Evolutionary conservation across 2,113 vertebrate genomes (phyloP).

Genomic region (Eubucco bourcierii): DNA sequence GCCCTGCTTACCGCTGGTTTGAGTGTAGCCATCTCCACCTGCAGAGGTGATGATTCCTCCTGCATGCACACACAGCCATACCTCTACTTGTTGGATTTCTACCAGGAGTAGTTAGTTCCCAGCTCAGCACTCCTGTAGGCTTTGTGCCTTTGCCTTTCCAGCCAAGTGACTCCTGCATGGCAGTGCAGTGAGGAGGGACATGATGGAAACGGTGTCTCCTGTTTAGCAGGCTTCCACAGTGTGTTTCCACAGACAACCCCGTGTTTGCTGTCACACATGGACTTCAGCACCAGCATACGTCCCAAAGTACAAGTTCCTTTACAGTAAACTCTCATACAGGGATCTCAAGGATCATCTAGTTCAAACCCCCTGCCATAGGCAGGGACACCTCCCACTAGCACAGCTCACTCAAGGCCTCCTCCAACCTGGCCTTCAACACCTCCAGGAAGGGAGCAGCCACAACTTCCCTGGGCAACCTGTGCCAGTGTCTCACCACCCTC

Average conservation of each 20-base stretch:
- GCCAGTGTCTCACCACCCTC: too few species aligned
- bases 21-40: neutral
- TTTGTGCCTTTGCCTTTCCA: neutral
- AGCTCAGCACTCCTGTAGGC: fast-evolving
- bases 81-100: fast-evolving
- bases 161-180: fast-evolving
- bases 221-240: neutral
- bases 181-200: neutral
- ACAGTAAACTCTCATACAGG: neutral
- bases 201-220: neutral
- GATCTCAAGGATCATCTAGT: too few species aligned
- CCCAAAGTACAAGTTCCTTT: neutral
- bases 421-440: too few species aligned
- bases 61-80: neutral
- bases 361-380: too few species aligned
- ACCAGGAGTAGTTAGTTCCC: neutral
- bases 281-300: neutral
- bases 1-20: fast-evolving
- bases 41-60: fast-evolving
- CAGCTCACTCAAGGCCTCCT: too few species aligned
- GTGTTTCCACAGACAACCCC: neutral
- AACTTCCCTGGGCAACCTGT: too few species aligned
- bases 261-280: fast-evolving
- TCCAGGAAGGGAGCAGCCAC: too few species aligned
- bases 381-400: too few species aligned